Conservation (phyloP, 1,140 invertebrate species). For the Drosophila murphyi region DNA sequence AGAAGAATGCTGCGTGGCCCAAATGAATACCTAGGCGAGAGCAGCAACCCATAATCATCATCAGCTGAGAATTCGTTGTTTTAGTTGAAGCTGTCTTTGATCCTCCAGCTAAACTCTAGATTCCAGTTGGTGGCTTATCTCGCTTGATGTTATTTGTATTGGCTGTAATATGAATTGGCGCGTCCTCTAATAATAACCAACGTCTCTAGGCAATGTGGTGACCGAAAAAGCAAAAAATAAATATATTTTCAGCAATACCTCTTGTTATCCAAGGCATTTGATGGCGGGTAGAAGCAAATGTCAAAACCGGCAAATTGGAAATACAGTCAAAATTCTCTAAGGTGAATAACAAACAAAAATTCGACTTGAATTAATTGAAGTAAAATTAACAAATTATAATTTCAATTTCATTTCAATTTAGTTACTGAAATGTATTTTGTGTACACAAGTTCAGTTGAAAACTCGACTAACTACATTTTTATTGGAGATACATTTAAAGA, state of each 20-base stretch:
- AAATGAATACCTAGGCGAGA: slow-evolving; percentile 74
- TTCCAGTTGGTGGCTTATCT: slow-evolving; percentile 47
- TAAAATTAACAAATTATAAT: too few species aligned
- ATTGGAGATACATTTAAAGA: too few species aligned
- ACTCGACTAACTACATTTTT: too few species aligned
- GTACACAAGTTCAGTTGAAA: too few species aligned
- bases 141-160: slow-evolving; percentile 70
- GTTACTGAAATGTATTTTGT: too few species aligned
- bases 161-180: slow-evolving; percentile 76
- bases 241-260: slow-evolving; percentile 58
- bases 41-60: slow-evolving; percentile 76
- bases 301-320: slow-evolving; percentile 57
- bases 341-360: not conserved
- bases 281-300: slow-evolving; percentile 48
- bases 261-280: slow-evolving; percentile 66
- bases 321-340: slow-evolving; percentile 48
- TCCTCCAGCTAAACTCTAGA: slow-evolving; percentile 28
- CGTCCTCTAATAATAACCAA: slow-evolving; percentile 77
- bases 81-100: slow-evolving; percentile 20
- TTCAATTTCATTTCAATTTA: too few species aligned
- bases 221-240: slow-evolving; percentile 33
- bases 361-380: not conserved
- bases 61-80: slow-evolving; percentile 33
- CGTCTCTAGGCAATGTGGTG: slow-evolving; percentile 47
- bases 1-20: slow-evolving; percentile 59